Base-by-base conservation (phyloP, 2,888 invertebrate genomes). In the Meteorus colon region DNA sequence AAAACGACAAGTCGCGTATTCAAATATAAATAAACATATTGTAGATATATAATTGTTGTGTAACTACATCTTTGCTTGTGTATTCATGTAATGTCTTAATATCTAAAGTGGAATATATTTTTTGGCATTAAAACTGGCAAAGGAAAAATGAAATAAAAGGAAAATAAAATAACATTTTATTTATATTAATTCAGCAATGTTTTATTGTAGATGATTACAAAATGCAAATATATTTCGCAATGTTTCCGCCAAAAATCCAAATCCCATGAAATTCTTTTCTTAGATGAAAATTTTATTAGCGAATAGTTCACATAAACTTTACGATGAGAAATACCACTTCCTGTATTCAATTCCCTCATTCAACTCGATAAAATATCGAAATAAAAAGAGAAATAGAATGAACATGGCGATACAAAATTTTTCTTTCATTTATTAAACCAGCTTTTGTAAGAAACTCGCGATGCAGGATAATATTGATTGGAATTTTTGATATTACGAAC, bases 1-100 rank as follows among this genome's bases (percentile, higher is more conserved):
- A 75, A 71, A 71, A 74, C 68, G 55, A 67, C 60, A 73, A 67
- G 48, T 68, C 51, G 62, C 60, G 62, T 68, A 24, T 48, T 45
- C 41, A 67, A 12, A 37, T 45, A 34, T 34, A 70, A 34, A 59
- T 48, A n/a, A 16, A 48, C n/a, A 48, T 48, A 48, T 48, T 48
- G 16, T 48, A 48, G 4, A 48, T 48, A 48, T 48, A n/a, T 48
- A n/a, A 48, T 16, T 70, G 70, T 70, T 70, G 37, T 70, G 70
- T 59, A 70, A 70, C 59, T 14, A 67, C 19, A 60, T 60, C 24
- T 67, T 48, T 37, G 27, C 31, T 68, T 68, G 29, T 31, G 68
- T 51, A 41, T 41, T 12, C 41, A 8, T 41, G 29, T 65, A 48
- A 31, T 51, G 51, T 68, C 19, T 68, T 31, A 31, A 29, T 48